Percentiles rank a stretch among this genome's conserved stretches.
Evolutionary conservation across 2,797 vertebrate species (phyloP).

Genomic region (Staurois parvus): DNA sequence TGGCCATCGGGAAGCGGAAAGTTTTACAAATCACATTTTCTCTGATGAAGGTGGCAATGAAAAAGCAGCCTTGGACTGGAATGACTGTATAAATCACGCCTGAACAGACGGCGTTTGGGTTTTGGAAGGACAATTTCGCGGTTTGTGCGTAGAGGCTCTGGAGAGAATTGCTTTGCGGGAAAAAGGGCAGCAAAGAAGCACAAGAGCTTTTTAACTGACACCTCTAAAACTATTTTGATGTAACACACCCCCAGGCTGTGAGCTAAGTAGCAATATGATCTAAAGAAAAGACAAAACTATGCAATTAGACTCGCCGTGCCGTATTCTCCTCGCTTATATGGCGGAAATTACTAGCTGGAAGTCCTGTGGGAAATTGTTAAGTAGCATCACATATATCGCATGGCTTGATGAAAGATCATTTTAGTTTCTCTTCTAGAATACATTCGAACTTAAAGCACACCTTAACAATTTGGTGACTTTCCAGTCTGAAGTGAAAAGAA

Average conservation of each 20-base stretch:
- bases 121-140: conserved; percentile 20
- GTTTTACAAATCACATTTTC: neutral
- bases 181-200: neutral
- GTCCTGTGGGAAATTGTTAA: conserved; percentile 6
- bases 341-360: neutral
- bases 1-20: neutral
- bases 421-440: no score
- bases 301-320: neutral
- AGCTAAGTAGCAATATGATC: conserved; percentile 9
- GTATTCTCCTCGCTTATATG: neutral
- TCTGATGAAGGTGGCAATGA: neutral
- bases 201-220: conserved; percentile 22
- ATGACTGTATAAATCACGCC: conserved; percentile 38
- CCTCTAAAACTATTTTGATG: conserved; percentile 20
- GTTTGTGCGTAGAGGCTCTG: neutral
- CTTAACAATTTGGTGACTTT: no score
- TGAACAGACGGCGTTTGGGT: neutral
- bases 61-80: conserved; percentile 3
- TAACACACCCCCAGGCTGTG: neutral
- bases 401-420: neutral
- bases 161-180: conserved; percentile 8
- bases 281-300: conserved; percentile 18
- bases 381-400: neutral
- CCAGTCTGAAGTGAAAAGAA: no score
- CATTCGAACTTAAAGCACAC: no score